Base-by-base conservation (phyloP, 2,888 invertebrate genomes). In the Melikaiella ostensackeni region DNA sequence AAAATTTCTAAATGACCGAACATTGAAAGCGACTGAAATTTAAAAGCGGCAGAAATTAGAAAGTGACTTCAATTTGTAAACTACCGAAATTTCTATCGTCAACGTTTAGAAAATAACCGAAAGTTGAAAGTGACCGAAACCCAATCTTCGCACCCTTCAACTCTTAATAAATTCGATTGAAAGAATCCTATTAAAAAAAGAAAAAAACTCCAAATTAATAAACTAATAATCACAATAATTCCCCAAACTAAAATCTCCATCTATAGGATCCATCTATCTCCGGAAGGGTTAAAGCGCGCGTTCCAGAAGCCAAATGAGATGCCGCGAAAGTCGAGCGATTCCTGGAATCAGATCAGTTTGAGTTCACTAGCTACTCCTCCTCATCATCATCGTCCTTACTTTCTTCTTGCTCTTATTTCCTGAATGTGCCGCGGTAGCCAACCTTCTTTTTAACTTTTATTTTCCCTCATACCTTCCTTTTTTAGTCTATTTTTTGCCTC, bases 261-360 rank as follows among this genome's bases (percentile, higher is more conserved):
- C 50, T 70, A 46, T 50, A 50, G 70, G 70, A 70, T 46, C 46
- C 70, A 70, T 70, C 70, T n/a, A 70, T 70, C 50, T 70, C 46
- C 9, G 19, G 70, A 75, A 75, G 82, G 77, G 79, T 81, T 80
- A 79, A 78, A 75, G 78, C 76, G 76, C 75, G 78, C 79, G 79
- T 80, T 82, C 82, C 79, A 77, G 70, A 77, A 80, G 79, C 78
- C 82, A 79, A 80, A 82, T 80, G 77, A 82, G 79, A 81, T 79
- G 78, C 81, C 77, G 75, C 77, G 79, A 82, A 82, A 81, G 81
- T 82, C 81, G 80, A 81, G 77, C 78, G 79, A 79, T 80, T 82
- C 82, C 79, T 63, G 81, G 82, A 80, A 82, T 82, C 77, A 74
- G 78, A 81, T 82, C 81, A 81, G 81, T 79, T 78, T 79, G 79